phyloP scores from a whole-genome alignment of 2,113 vertebrate species.

The Capreolus pygargus region DNA sequence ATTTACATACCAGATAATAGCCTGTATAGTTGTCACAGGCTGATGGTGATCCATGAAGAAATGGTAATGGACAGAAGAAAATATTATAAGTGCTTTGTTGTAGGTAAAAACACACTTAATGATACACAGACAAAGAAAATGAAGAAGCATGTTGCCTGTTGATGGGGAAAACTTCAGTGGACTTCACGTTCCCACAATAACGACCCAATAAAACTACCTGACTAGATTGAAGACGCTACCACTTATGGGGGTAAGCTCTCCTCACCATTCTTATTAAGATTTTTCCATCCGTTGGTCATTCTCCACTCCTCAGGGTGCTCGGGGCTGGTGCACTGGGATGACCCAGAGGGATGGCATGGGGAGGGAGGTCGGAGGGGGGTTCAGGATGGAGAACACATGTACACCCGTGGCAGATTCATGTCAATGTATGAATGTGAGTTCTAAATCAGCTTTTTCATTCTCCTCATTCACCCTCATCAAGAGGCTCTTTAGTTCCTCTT shows the following conservation, averaged over 20 bases:
- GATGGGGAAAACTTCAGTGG: not conserved
- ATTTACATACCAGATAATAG: not conserved
- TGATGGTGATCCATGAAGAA: not conserved
- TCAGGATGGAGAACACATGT: not conserved
- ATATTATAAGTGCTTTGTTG: not conserved
- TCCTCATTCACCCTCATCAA: not conserved
- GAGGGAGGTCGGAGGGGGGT: not conserved
- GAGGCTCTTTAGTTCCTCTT: not conserved
- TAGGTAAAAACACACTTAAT: not conserved
- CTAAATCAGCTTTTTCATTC: not conserved
- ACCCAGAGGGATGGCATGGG: not conserved
- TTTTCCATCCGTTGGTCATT: not conserved
- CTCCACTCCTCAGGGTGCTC: not conserved
- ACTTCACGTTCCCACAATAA: not conserved
- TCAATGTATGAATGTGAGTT: not conserved
- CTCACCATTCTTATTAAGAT: not conserved
- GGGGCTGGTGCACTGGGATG: not conserved
- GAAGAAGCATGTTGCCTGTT: not conserved
- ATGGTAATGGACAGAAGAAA: not conserved
- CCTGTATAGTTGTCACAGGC: not conserved
- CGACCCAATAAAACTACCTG: not conserved
- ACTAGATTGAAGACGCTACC: not conserved
- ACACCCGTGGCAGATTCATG: rapidly evolving
- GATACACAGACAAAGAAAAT: not conserved
- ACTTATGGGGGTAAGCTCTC: not conserved